Conservation (phyloP, 1,140 invertebrate genomes). For the Conus ventricosus region DNA sequence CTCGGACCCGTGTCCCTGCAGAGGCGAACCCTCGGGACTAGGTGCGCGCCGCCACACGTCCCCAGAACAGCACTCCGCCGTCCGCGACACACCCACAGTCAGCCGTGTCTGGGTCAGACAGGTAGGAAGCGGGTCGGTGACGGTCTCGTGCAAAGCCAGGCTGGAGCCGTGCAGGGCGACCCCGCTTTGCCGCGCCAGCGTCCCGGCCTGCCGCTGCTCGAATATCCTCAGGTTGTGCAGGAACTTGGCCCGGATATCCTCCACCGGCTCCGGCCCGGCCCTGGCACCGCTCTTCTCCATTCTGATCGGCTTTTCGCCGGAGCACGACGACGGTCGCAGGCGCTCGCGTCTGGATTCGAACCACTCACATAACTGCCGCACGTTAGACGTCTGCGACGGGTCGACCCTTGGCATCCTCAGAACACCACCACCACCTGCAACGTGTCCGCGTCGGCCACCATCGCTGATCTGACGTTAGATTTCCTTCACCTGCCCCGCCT, state of each 20-base stretch:
- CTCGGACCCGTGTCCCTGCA: neutral
- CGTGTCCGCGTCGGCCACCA: neutral
- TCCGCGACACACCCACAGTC: neutral
- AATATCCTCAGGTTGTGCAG: constrained; percentile 12
- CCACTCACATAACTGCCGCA: constrained; percentile 3
- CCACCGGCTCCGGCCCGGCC: neutral
- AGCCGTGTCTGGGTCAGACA: neutral
- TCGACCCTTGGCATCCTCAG: neutral
- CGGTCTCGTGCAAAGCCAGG: neutral
- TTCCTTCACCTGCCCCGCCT: neutral
- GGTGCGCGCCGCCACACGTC: neutral
- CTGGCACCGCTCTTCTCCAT: neutral
- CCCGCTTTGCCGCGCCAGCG: neutral
- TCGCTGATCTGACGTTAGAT: neutral
- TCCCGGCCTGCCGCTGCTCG: neutral
- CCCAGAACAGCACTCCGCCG: neutral
- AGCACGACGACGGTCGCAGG: neutral
- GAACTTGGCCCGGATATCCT: neutral
- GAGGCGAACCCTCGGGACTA: neutral
- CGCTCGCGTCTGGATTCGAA: neutral
- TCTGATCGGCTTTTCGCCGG: neutral
- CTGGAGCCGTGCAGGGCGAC: neutral
- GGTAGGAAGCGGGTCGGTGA: neutral
- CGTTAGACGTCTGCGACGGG: neutral
- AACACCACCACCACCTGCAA: neutral